Percentiles rank a stretch among this genome's conserved stretches.
phyloP scores from a whole-genome alignment of 1,140 invertebrate species.

The Paramacrobiotus metropolitanus region DNA sequence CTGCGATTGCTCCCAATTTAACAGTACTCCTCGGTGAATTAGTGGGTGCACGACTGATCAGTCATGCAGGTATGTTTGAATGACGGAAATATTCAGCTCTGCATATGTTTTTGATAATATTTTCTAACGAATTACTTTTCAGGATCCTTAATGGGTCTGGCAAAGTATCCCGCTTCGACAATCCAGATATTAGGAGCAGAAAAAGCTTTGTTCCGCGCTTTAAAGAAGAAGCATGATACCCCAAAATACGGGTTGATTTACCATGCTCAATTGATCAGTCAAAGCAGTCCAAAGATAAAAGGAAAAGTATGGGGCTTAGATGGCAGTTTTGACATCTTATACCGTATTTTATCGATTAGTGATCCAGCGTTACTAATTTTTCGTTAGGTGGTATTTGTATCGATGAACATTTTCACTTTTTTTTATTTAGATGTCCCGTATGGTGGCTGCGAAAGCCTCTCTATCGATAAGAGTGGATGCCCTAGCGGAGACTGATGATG shows the following conservation, averaged over 20 bases:
- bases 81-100: not conserved
- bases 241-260: slow-evolving; percentile 98
- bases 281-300: slow-evolving; percentile 62
- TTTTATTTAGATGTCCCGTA: slow-evolving; percentile 54
- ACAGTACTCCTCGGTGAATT: slow-evolving; percentile 82
- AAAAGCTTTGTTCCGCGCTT: slow-evolving; percentile 83
- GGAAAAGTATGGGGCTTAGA: slow-evolving; percentile 36
- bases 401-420: not conserved
- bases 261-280: slow-evolving; percentile 74
- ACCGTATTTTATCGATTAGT: not conserved
- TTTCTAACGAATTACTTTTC: slow-evolving; percentile 11
- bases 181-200: slow-evolving; percentile 94
- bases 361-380: not conserved
- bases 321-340: slow-evolving; percentile 3
- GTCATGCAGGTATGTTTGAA: slow-evolving; percentile 47
- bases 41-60: slow-evolving; percentile 79
- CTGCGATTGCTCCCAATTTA: slow-evolving; percentile 89
- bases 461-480: slow-evolving; percentile 83
- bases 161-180: slow-evolving; percentile 93
- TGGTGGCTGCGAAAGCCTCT: slow-evolving; percentile 83
- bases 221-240: slow-evolving; percentile 91
- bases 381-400: slow-evolving; percentile 3
- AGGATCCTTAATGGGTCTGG: slow-evolving; percentile 75
- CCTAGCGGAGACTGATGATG: slow-evolving; percentile 53
- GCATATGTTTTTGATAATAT: not conserved